Percentiles rank a stretch among this genome's conserved stretches.
These are phyloP conservation scores for Limnodromus scolopaceus DNA, from an alignment of 2,797 vertebrate genomes.

Conservation along the genomic window DNA sequence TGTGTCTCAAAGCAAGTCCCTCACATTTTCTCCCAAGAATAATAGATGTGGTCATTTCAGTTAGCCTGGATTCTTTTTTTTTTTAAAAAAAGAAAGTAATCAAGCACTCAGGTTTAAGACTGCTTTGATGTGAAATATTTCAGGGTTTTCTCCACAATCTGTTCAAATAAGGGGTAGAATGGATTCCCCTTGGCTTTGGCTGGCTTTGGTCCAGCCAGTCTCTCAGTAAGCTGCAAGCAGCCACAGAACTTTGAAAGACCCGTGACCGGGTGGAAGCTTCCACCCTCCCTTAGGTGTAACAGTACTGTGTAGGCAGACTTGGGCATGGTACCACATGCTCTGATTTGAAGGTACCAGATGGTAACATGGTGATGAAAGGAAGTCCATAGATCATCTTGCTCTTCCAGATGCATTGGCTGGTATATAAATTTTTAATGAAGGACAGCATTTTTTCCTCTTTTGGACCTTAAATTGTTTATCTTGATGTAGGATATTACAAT, in stretches of 20 bases:
- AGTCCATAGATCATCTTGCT: neutral
- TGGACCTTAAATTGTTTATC: neutral
- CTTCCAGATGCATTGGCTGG: neutral
- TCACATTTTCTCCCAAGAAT: neutral
- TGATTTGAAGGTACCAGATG: neutral
- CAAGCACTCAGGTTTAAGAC: neutral
- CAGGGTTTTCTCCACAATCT: neutral
- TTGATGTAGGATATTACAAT: neutral
- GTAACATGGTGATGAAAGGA: neutral
- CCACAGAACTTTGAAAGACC: neutral
- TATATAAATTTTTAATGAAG: neutral
- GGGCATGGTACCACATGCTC: fast-evolving
- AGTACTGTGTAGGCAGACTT: neutral
- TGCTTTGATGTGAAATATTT: neutral
- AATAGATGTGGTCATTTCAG: neutral
- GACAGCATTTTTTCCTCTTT: neutral
- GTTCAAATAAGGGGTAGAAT: neutral
- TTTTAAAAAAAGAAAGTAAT: too few relatives aligned
- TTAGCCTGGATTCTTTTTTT: neutral
- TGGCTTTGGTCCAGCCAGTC: neutral
- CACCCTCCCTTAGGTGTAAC: neutral
- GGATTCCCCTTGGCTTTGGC: neutral
- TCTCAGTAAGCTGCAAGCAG: neutral
- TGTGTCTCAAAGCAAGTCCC: neutral
- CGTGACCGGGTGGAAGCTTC: neutral